Evolutionary conservation across 2,888 invertebrate species (phyloP).

Genomic region (Agapetus fuscipes): DNA sequence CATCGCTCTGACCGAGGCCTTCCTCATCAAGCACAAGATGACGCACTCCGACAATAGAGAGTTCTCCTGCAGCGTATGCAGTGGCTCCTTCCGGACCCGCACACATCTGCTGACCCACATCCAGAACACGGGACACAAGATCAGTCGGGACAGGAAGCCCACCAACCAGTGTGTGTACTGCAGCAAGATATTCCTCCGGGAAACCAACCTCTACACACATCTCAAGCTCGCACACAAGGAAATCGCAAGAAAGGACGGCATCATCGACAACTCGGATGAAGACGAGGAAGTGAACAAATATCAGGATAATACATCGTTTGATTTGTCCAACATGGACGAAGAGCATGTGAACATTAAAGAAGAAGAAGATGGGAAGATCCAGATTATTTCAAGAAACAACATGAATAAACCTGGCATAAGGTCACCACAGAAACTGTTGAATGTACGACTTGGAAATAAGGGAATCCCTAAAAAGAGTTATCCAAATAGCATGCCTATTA

Average conservation of each 20-base stretch:
- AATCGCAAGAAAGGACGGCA: conserved; percentile 54
- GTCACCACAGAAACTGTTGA: conserved; percentile 26
- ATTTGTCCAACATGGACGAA: conserved; percentile 22
- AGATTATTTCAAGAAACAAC: conserved; percentile 34
- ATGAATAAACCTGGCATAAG: conserved; percentile 5
- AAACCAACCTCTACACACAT: conserved; percentile 61
- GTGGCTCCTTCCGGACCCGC: conserved; percentile 39
- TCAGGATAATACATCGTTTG: conserved; percentile 22
- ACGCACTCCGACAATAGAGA: conserved; percentile 45
- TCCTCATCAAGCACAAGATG: conserved; percentile 61
- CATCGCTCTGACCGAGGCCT: conserved; percentile 61
- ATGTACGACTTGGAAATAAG: conserved; percentile 19
- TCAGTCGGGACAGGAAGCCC: conserved; percentile 34
- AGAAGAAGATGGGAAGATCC: conserved; percentile 40
- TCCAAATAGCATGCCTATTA: conserved; percentile 27
- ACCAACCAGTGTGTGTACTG: conserved; percentile 64
- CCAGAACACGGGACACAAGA: conserved; percentile 48
- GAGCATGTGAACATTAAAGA: conserved; percentile 33
- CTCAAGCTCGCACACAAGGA: conserved; percentile 55
- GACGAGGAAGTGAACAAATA: conserved; percentile 36
- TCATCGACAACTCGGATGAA: conserved; percentile 49
- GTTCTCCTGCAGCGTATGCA: conserved; percentile 48
- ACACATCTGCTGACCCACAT: conserved; percentile 40
- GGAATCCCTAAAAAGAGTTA: conserved; percentile 21
- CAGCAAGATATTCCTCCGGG: conserved; percentile 59